These are phyloP conservation scores for Hylomyscus alleni DNA, from an alignment of 2,797 vertebrate genomes.

Conservation along the genomic window DNA sequence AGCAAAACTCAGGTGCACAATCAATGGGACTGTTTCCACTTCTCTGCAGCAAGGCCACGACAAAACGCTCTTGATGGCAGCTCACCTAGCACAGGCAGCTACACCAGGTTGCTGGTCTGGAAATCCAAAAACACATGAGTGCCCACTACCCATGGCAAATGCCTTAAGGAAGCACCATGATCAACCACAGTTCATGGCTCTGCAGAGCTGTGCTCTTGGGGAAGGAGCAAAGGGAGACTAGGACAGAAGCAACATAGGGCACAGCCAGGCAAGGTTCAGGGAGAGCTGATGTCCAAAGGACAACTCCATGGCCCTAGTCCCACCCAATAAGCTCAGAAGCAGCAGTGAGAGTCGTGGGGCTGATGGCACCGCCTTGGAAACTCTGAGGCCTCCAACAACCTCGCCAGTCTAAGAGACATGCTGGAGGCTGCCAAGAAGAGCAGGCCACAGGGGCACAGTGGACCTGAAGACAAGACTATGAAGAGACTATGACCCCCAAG, in stretches of 20 bases:
- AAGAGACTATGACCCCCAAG: not conserved
- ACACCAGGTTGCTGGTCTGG: not conserved
- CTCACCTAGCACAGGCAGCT: not conserved
- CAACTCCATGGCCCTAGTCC: accelerated
- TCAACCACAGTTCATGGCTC: not conserved
- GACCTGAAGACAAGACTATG: not conserved
- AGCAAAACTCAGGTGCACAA: not conserved
- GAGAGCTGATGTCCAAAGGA: not conserved
- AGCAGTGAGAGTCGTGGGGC: accelerated
- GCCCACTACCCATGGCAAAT: not conserved
- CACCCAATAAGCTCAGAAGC: not conserved
- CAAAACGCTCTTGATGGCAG: not conserved
- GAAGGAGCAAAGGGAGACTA: not conserved
- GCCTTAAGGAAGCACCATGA: not conserved
- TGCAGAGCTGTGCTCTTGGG: not conserved
- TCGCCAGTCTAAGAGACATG: not conserved
- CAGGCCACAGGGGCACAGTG: not conserved
- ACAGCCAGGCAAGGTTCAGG: not conserved
- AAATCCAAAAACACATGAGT: conserved; percentile 37
- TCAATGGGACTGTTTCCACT: not conserved
- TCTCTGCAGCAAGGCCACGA: not conserved
- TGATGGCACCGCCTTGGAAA: not conserved
- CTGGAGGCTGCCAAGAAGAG: not conserved
- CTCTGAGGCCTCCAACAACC: not conserved
- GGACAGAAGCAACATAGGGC: not conserved